phyloP scores from a whole-genome alignment of 2,113 vertebrate genomes.

The Athene cunicularia region DNA sequence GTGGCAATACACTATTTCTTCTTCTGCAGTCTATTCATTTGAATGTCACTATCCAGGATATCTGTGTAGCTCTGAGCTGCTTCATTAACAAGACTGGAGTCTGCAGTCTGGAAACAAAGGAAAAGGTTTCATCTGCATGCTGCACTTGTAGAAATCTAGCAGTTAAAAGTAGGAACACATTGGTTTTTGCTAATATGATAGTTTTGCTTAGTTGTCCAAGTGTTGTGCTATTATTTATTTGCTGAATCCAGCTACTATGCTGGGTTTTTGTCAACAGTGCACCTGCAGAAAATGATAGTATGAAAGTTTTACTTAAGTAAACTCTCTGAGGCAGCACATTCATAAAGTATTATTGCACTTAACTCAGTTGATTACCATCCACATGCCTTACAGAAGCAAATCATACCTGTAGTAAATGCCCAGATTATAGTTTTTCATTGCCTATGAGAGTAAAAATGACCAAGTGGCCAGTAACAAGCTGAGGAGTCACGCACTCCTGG shows the following conservation, averaged over 20 bases:
- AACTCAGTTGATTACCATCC: slow-evolving; percentile 54
- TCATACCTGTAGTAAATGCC: slow-evolving; percentile 48
- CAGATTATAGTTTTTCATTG: neutral
- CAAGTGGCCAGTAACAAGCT: slow-evolving; percentile 1
- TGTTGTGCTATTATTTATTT: slow-evolving; percentile 24
- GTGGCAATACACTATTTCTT: neutral
- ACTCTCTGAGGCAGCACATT: slow-evolving; percentile 46
- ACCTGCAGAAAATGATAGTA: slow-evolving; percentile 7
- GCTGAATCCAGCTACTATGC: slow-evolving; percentile 7
- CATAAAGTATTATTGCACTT: slow-evolving; percentile 44
- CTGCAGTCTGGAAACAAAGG: slow-evolving; percentile 34
- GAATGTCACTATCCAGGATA: neutral
- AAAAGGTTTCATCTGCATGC: slow-evolving; percentile 22
- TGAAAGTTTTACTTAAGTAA: slow-evolving; percentile 33
- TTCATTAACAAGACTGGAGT: neutral
- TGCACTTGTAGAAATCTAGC: neutral
- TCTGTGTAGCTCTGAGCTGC: neutral
- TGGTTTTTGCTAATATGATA: neutral
- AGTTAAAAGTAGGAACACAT: neutral
- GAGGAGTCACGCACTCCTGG: slow-evolving; percentile 12
- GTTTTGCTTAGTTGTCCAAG: neutral
- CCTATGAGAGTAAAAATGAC: neutral
- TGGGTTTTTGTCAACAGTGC: neutral
- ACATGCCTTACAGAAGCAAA: slow-evolving; percentile 67
- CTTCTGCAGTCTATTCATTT: slow-evolving; percentile 26